These are phyloP conservation scores for Pinna nobilis DNA, from an alignment of 1,140 invertebrate genomes.

Conservation along the genomic window DNA sequence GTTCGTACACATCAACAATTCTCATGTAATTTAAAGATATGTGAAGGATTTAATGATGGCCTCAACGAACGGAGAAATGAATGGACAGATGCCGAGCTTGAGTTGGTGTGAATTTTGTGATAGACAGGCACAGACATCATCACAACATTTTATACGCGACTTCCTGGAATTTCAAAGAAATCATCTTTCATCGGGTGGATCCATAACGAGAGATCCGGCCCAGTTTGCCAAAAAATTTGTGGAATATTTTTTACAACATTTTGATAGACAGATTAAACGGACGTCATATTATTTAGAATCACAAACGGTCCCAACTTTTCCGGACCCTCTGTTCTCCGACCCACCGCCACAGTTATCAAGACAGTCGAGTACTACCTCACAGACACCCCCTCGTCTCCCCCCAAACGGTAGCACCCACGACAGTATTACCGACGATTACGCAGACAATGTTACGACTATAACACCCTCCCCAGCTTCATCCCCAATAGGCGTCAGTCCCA, in stretches of 20 bases:
- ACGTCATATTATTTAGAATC: conserved; percentile 40
- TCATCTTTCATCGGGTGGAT: conserved; percentile 80
- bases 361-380: conserved; percentile 5
- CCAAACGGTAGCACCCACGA: neutral
- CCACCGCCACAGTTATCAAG: conserved; percentile 8
- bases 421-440: conserved; percentile 77
- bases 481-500: neutral
- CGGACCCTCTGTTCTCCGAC: conserved; percentile 17
- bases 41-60: conserved; percentile 48
- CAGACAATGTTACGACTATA: conserved; percentile 78
- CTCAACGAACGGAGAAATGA: conserved; percentile 54
- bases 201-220: conserved; percentile 74
- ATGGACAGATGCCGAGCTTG: conserved; percentile 37
- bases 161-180: conserved; percentile 87
- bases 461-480: neutral
- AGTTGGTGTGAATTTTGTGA: conserved; percentile 86
- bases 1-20: conserved; percentile 67
- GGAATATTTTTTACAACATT: conserved; percentile 83
- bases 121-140: conserved; percentile 87
- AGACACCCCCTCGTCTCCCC: neutral
- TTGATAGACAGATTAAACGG: conserved; percentile 63
- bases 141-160: conserved; percentile 89
- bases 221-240: conserved; percentile 89
- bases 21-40: conserved; percentile 10
- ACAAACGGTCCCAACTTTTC: conserved; percentile 8